Evolutionary conservation across 2,797 vertebrate species (phyloP).

Genomic region (Platyrinchus mystaceus): DNA sequence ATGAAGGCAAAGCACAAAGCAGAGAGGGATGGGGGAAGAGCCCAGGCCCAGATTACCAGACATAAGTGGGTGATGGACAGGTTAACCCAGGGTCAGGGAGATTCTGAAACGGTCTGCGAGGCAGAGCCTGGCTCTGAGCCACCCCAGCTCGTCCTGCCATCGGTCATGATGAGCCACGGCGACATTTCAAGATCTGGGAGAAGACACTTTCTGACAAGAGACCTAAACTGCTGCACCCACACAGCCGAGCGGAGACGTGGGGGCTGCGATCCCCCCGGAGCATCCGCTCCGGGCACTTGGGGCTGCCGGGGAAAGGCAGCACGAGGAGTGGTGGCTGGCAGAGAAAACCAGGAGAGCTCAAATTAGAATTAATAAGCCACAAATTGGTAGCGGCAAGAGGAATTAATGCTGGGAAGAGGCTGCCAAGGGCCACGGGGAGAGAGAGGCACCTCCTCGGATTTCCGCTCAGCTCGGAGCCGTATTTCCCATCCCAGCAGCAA

Average conservation of each 20-base stretch:
- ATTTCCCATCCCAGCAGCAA: neutral
- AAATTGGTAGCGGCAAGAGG: neutral
- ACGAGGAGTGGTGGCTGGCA: neutral
- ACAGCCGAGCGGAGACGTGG: neutral
- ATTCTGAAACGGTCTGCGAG: accelerated
- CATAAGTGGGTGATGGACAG: neutral
- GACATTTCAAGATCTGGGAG: neutral
- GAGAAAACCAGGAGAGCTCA: neutral
- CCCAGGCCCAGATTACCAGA: neutral
- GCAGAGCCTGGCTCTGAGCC: neutral
- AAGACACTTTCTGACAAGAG: slow-evolving; percentile 4
- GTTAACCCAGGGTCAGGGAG: neutral
- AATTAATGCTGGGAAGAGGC: neutral
- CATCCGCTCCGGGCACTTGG: neutral
- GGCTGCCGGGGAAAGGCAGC: neutral
- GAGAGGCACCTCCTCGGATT: neutral
- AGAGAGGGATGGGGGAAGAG: neutral
- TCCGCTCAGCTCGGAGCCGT: neutral
- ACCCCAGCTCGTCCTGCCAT: neutral
- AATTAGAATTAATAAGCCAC: slow-evolving; percentile 13
- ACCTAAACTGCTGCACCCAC: slow-evolving; percentile 4
- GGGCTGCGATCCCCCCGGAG: neutral
- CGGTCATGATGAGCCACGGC: neutral
- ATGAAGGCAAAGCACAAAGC: neutral
- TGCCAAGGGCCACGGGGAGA: slow-evolving; percentile 2